phyloP scores from a whole-genome alignment of 2,797 vertebrate genomes.

The Xenopus petersii region DNA sequence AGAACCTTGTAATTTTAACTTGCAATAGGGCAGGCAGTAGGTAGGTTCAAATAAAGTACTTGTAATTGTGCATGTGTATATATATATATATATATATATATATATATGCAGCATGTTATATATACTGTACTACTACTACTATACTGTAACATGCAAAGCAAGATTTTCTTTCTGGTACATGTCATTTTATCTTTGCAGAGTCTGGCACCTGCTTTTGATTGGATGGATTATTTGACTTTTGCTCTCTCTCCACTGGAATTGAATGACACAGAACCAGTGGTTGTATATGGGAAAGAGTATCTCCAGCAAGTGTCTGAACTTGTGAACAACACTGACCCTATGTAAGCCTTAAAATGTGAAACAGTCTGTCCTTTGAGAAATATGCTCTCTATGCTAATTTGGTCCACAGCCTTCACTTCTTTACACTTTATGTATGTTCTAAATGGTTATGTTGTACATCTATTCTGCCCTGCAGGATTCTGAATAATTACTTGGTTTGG shows the following conservation, averaged over 20 bases:
- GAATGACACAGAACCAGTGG: conserved; percentile 82
- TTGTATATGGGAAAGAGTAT: conserved; percentile 86
- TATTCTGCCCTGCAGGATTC: conserved; percentile 61
- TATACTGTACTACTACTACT: too few species aligned
- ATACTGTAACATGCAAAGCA: too few species aligned
- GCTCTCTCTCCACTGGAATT: conserved; percentile 84
- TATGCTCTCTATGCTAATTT: too few species aligned
- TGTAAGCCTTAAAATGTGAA: conserved; percentile 61
- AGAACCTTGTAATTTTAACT: background rate
- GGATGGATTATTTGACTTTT: conserved; percentile 86
- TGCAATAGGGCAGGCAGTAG: too few species aligned
- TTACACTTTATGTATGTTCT: background rate
- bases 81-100: too few species aligned
- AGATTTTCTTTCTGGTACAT: background rate
- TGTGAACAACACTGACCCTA: conserved; percentile 85
- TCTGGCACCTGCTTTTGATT: conserved; percentile 85
- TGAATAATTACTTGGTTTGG: conserved; percentile 98
- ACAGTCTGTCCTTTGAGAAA: background rate
- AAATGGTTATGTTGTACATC: background rate
- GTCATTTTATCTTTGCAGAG: conserved; percentile 55
- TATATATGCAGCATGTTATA: too few species aligned
- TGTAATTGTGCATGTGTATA: background rate
- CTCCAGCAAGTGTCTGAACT: conserved; percentile 91
- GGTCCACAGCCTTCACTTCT: too few species aligned
- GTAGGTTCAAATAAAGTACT: background rate